Evolutionary conservation across 2,888 invertebrate genomes (phyloP).

Genomic region (Himalopsyche japonica): DNA sequence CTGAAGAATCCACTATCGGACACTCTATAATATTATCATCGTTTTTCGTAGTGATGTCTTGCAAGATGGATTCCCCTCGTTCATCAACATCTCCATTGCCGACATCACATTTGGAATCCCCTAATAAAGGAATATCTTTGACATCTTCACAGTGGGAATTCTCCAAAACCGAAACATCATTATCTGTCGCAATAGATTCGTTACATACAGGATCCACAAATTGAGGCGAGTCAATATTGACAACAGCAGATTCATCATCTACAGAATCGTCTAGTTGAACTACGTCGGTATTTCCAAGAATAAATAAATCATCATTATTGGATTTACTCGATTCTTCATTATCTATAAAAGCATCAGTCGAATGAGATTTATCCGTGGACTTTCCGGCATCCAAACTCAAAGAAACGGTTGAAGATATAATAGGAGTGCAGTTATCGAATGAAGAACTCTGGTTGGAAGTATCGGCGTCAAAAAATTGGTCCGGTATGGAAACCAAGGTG

Average conservation of each 20-base stretch:
- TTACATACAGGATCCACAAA: neutral
- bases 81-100: no score
- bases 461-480: conserved; percentile 2
- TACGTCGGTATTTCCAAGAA: neutral
- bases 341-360: neutral
- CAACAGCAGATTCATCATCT: neutral
- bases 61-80: neutral
- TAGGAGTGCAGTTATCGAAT: conserved; percentile 33
- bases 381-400: conserved; percentile 3
- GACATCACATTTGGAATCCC: no score
- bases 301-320: neutral
- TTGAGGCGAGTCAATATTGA: neutral
- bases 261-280: neutral
- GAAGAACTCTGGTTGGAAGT: neutral
- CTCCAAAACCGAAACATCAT: no score
- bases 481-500: conserved; percentile 23
- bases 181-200: no score
- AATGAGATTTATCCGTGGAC: neutral
- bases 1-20: neutral
- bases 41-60: neutral
- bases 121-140: no score
- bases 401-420: conserved; percentile 39
- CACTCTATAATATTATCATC: neutral
- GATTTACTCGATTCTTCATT: neutral
- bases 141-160: no score